Evolutionary conservation across 2,113 vertebrate genomes (phyloP), one percentile per base, ranked within the genome.

Genomic region (Nannobrachium achirus): DNA sequence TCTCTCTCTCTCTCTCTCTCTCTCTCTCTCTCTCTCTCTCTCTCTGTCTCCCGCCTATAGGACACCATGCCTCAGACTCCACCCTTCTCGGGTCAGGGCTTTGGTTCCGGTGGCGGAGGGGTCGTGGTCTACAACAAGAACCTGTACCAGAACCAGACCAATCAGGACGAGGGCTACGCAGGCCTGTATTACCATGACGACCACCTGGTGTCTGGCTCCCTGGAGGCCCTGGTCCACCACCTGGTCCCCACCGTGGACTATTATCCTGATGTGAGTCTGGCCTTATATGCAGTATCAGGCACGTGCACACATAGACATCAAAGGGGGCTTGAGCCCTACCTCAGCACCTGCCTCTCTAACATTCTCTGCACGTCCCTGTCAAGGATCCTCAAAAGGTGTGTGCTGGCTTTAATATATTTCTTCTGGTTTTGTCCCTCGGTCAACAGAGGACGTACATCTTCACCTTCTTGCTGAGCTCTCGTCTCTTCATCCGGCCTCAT

Each of bases 151-250:
- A 84, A 33, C 25, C 25, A 33, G 25, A 33, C 88, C 20, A 89
- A 5, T 33, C 0, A 94, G 60, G 96, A 96, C 18, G 94, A 95
- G 41, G 89, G 83, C 81, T 95, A 89, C 63, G 89, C 89, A 4
- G 95, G 93, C 15, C 86, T 99, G 9, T 94, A 76, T 84, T 98
- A 96, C 75, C 94, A 95, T 56, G 95, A 98, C 71, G 96, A 95
- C 92, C 94, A 93, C 85, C 93, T 99, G 68, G 92, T 94, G 14
- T 98, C 97, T 0, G 96, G 97, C 1, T 97, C 97, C 57, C 91
- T 98, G 90, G 97, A 98, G 91, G 95, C 95, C 52, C 95, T 99
- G 73, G 94, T 99, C 73, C 94, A 94, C 69, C 96, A 97, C 87
- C 83, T 99, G 74, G 94, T 99, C 56, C 96, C 97, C 6, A 96